phyloP scores from a whole-genome alignment of 1,140 invertebrate species.

The Anthonomus grandis region DNA sequence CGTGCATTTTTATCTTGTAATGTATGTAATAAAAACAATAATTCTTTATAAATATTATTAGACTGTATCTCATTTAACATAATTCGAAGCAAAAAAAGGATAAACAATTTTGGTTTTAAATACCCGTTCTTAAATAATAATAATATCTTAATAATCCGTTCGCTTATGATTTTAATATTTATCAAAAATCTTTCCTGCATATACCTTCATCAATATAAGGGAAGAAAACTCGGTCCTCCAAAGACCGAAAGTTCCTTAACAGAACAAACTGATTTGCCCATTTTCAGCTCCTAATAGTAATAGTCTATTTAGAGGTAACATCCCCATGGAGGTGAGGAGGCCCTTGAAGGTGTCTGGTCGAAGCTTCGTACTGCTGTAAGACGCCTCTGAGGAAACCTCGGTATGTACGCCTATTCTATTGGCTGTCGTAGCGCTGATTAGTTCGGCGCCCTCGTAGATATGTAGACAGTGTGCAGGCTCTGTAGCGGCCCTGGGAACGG shows the following conservation, averaged over 20 bases:
- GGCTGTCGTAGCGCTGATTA: constrained; percentile 80
- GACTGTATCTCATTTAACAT: too few relatives aligned
- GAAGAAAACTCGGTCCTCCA: too few relatives aligned
- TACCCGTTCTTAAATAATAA: too few relatives aligned
- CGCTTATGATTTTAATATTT: too few relatives aligned
- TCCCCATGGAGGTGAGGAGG: constrained; percentile 81
- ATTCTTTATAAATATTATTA: too few relatives aligned
- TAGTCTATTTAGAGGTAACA: constrained; percentile 84
- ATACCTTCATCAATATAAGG: too few relatives aligned
- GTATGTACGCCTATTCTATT: constrained; percentile 89
- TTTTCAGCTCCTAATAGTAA: constrained; percentile 87
- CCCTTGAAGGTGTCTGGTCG: constrained; percentile 88
- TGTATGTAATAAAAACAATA: too few relatives aligned
- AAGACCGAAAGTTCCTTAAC: constrained; percentile 57
- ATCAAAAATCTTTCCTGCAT: too few relatives aligned
- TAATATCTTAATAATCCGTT: too few relatives aligned
- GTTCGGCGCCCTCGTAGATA: constrained; percentile 63
- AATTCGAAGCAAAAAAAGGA: too few relatives aligned
- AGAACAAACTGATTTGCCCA: constrained; percentile 80
- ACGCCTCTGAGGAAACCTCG: constrained; percentile 65
- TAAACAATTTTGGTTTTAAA: too few relatives aligned
- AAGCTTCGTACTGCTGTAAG: constrained; percentile 81
- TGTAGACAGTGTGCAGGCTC: constrained; percentile 88
- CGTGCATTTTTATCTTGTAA: too few relatives aligned
- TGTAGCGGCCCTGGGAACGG: constrained; percentile 68